Base-by-base conservation (phyloP, 1,140 invertebrate genomes). In the Phymastichus coffea region DNA sequence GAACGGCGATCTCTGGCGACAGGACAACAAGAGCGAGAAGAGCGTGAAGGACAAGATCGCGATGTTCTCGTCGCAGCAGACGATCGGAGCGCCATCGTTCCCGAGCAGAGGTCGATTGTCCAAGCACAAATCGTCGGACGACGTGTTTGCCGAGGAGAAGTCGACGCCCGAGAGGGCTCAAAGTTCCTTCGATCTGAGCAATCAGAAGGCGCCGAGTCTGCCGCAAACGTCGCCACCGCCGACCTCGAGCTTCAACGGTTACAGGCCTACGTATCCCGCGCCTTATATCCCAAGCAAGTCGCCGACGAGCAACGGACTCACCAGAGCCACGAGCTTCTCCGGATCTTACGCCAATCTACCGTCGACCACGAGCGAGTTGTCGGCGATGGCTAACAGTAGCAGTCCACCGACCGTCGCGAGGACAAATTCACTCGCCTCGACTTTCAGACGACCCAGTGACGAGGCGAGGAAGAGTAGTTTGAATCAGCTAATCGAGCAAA, bases 1-100 rank as follows among this genome's bases (percentile, higher is more conserved):
- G 14, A 77, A 69, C 55, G 66, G 67, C 1, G 73, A 76, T 25
- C 58, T 63, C 1, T 75, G 87, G 76, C 78, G 83, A 40, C 87
- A 89, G 68, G 88, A 89, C 70, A 87, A 88, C 66, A 87, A 86
- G 68, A 91, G 88, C 54, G 88, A 88, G 72, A 85, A 85, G 49
- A 91, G 89, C 64, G 90, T 93, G 15, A 86, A 87, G 66, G 91
- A 93, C 70, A 93, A 93, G 78, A 94, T 94, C 67, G 91, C 91
- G 35, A 91, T 93, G 88, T 94, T 94, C 74, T 91, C 90, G 6
- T 78, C 74, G 14, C 72, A 73, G 44, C 73, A 72, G 7, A 70
- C 65, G 3, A 28, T 71, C 3, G 70, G 79, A 26, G 63, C 71
- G 14, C 73, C 73, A 1, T 56, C 73, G 4, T 79, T 75, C 26